Evolutionary conservation across 2,888 invertebrate species (phyloP).

Genomic region (Drosophila pseudotalamancana): DNA sequence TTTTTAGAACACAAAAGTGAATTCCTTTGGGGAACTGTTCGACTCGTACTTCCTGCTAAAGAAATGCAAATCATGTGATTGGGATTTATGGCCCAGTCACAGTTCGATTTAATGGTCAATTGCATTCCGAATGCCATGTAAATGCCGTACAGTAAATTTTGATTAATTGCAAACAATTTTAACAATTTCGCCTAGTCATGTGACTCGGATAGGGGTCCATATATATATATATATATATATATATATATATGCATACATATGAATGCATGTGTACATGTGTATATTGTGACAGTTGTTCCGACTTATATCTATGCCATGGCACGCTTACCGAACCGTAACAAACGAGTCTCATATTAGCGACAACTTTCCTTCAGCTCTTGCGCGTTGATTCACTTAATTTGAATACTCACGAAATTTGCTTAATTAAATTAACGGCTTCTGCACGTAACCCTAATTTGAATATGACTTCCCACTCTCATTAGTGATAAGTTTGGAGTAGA

Average conservation of each 20-base stretch:
- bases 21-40: slow-evolving; percentile 12
- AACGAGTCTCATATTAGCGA: slow-evolving; percentile 1
- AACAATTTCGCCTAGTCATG: slow-evolving; percentile 44
- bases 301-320: background rate
- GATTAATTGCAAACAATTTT: slow-evolving; percentile 52
- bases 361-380: slow-evolving; percentile 10
- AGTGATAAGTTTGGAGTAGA: background rate
- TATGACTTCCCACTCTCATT: slow-evolving; percentile 22
- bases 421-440: slow-evolving; percentile 40
- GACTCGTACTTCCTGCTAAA: slow-evolving; percentile 16
- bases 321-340: slow-evolving; percentile 22
- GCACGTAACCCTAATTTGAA: slow-evolving; percentile 41
- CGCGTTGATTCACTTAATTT: slow-evolving; percentile 29
- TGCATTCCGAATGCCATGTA: slow-evolving; percentile 61
- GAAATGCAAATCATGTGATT: slow-evolving; percentile 66
- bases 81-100: slow-evolving; percentile 48
- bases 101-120: slow-evolving; percentile 67
- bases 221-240: background rate
- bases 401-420: slow-evolving; percentile 48
- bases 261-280: too few species aligned
- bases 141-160: slow-evolving; percentile 56
- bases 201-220: slow-evolving; percentile 6
- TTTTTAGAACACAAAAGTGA: background rate
- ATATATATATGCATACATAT: background rate
- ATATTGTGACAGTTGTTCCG: slow-evolving; percentile 21